phyloP scores from a whole-genome alignment of 1,140 invertebrate genomes.

The Macrobrachium rosenbergii region DNA sequence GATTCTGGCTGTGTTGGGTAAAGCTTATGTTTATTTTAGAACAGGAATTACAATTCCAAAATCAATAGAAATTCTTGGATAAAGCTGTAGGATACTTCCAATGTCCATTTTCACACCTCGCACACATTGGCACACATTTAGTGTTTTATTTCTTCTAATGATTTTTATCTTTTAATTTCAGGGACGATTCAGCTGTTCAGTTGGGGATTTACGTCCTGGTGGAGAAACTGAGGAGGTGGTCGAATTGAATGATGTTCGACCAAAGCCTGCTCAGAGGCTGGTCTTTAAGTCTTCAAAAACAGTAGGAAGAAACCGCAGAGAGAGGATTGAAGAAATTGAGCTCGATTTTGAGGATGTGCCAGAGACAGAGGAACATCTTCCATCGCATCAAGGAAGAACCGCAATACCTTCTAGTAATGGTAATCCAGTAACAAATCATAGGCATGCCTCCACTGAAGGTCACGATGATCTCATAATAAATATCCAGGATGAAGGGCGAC shows the following conservation, averaged over 20 bases:
- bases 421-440: no score
- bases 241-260: conserved; percentile 12
- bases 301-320: not conserved
- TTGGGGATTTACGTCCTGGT: conserved; percentile 38
- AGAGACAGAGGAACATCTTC: no score
- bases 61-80: no score
- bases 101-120: not conserved
- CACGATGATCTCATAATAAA: not conserved
- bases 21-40: no score
- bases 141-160: not conserved
- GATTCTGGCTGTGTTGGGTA: no score
- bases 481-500: conserved; percentile 20
- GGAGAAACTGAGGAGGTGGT: not conserved
- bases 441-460: not conserved
- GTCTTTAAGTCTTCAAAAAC: conserved; percentile 29
- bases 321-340: conserved; percentile 6
- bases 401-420: no score
- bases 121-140: not conserved
- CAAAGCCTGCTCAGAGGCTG: conserved; percentile 4
- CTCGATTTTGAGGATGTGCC: conserved; percentile 10
- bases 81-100: no score
- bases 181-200: conserved; percentile 42
- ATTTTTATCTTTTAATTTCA: not conserved
- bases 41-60: no score
- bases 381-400: no score